phyloP scores from a whole-genome alignment of 2,888 invertebrate genomes.

The Thalpophila matura region DNA sequence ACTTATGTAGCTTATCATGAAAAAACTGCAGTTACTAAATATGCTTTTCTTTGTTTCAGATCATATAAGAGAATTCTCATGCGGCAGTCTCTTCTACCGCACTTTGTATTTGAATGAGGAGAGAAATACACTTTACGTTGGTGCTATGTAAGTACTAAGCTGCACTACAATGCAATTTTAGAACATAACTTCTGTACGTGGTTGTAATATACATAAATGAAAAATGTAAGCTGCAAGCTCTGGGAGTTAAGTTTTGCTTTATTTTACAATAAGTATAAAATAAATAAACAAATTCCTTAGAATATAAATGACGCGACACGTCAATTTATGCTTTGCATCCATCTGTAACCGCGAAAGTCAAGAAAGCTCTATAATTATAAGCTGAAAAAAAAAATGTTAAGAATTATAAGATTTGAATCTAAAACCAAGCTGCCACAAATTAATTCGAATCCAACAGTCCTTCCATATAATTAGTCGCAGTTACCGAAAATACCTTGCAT shows the following conservation, averaged over 20 bases:
- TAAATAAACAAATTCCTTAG: not conserved
- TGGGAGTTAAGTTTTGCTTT: constrained; percentile 18
- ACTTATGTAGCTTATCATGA: constrained; percentile 16
- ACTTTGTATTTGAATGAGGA: constrained; percentile 91
- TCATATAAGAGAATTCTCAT: constrained; percentile 91
- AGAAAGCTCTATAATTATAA: not conserved
- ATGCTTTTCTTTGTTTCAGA: constrained; percentile 83
- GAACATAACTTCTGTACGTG: constrained; percentile 58
- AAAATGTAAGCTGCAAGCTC: constrained; percentile 37
- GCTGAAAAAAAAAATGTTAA: not conserved
- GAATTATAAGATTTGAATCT: constrained; percentile 21
- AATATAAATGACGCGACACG: too few relatives aligned
- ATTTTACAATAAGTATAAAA: constrained; percentile 18
- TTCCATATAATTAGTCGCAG: constrained; percentile 15
- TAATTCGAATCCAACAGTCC: constrained; percentile 12
- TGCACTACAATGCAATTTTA: constrained; percentile 53
- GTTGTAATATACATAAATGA: constrained; percentile 51
- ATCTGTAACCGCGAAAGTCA: not conserved
- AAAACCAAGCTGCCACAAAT: constrained; percentile 13
- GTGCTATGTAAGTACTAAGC: constrained; percentile 91
- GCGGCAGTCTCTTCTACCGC: constrained; percentile 92
- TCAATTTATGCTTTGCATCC: not conserved
- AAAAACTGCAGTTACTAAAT: constrained; percentile 38
- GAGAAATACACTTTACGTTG: constrained; percentile 91
- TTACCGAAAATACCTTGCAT: constrained; percentile 30